These are phyloP conservation scores for Epirrita christyi DNA, from an alignment of 2,888 invertebrate genomes.

Conservation along the genomic window DNA sequence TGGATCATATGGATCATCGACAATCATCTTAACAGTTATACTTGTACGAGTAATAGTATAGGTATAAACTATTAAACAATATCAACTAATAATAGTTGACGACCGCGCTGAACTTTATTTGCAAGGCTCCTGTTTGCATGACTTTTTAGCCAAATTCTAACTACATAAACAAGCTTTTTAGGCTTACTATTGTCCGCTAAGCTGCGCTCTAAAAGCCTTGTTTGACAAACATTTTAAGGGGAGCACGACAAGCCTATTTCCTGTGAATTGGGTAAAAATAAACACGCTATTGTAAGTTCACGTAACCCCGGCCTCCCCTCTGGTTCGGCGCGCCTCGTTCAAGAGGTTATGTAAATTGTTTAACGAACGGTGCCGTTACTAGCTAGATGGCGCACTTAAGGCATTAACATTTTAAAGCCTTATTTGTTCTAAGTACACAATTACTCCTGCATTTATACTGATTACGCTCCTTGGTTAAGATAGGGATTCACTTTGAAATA, in stretches of 20 bases:
- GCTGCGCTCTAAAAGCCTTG: slow-evolving; percentile 34
- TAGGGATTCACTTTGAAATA: slow-evolving; percentile 54
- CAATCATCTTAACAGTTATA: too few species aligned
- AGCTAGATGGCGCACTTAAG: slow-evolving; percentile 69
- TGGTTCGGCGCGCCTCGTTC: slow-evolving; percentile 39
- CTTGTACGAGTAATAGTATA: too few species aligned
- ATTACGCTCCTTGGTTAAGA: slow-evolving; percentile 52
- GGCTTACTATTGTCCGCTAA: slow-evolving; percentile 34
- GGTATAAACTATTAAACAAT: not conserved
- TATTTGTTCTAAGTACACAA: slow-evolving; percentile 75
- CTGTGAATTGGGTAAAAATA: slow-evolving; percentile 41
- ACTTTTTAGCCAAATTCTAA: slow-evolving; percentile 14
- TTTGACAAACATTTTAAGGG: slow-evolving; percentile 39
- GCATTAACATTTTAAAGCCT: slow-evolving; percentile 76
- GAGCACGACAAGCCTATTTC: slow-evolving; percentile 36
- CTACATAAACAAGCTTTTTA: slow-evolving; percentile 29
- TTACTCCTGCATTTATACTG: slow-evolving; percentile 74
- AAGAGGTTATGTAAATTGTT: slow-evolving; percentile 75
- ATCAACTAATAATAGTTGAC: not conserved
- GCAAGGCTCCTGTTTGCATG: slow-evolving; percentile 14
- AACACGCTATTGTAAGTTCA: slow-evolving; percentile 38
- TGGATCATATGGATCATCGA: not conserved
- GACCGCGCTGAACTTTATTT: not conserved
- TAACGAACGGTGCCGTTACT: slow-evolving; percentile 66
- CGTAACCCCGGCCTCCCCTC: slow-evolving; percentile 27